Percentiles rank a stretch among this genome's conserved stretches.
Evolutionary conservation across 1,140 invertebrate species (phyloP).

Genomic region (Oscheius sp.): DNA sequence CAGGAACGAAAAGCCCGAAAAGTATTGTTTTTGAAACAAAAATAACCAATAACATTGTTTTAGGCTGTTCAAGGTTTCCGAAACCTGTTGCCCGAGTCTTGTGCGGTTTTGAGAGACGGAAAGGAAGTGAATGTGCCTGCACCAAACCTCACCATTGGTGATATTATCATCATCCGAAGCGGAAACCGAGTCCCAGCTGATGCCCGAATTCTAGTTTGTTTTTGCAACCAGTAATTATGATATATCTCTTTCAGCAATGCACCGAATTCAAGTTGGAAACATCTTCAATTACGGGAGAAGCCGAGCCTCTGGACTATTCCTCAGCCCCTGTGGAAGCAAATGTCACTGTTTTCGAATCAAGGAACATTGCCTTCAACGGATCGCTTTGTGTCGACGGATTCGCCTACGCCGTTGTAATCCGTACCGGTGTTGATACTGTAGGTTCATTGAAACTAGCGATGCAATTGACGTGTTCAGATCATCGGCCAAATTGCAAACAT

Average conservation of each 20-base stretch:
- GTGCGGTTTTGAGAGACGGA: conserved; percentile 2
- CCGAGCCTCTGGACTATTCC: conserved; percentile 1
- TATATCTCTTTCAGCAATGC: conserved; percentile 1
- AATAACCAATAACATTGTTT: not conserved
- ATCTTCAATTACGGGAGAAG: conserved; percentile 15
- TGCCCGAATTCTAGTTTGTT: not conserved
- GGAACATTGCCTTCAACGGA: conserved; percentile 6
- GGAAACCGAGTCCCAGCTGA: conserved; percentile 3
- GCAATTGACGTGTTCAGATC: not conserved
- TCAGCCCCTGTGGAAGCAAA: not conserved
- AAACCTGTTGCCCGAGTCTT: conserved; percentile 1
- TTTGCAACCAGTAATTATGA: not conserved
- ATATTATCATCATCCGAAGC: not conserved
- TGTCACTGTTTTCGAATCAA: not conserved
- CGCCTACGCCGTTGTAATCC: not conserved
- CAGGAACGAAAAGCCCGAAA: conserved; percentile 8
- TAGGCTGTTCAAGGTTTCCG: not conserved
- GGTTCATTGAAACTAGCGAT: not conserved
- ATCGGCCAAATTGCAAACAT: conserved; percentile 11
- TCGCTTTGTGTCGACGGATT: conserved; percentile 8
- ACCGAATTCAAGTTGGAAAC: not conserved
- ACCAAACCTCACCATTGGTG: not conserved
- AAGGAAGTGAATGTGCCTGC: not conserved
- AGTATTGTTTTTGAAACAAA: not conserved
- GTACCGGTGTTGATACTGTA: conserved; percentile 1